phyloP scores from a whole-genome alignment of 2,888 invertebrate species.

The Idaea straminata region DNA sequence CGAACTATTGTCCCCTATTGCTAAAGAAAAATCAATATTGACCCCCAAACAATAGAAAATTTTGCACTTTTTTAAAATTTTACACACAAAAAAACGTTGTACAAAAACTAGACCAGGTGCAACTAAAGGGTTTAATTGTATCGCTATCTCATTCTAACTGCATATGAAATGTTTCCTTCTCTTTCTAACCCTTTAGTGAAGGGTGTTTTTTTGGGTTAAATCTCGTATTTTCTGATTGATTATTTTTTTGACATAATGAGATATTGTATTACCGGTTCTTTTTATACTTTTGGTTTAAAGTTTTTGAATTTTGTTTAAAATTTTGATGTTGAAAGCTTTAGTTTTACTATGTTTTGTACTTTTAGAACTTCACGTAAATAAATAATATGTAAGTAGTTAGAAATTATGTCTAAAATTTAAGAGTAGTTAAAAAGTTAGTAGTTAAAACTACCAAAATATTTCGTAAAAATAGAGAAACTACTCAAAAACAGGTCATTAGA shows the following conservation, averaged over 20 bases:
- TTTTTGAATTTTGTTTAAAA: slow-evolving; percentile 17
- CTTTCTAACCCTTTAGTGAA: slow-evolving; percentile 66
- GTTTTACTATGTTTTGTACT: slow-evolving; percentile 7
- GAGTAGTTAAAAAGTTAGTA: slow-evolving; percentile 8
- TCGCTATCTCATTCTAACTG: slow-evolving; percentile 41
- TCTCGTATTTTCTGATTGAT: slow-evolving; percentile 73
- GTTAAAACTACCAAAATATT: no score
- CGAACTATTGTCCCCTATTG: slow-evolving; percentile 68
- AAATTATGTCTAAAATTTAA: slow-evolving; percentile 9
- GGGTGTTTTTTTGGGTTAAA: slow-evolving; percentile 74
- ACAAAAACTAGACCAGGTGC: slow-evolving; percentile 68
- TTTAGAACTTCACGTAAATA: not conserved
- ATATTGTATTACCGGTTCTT: slow-evolving; percentile 68
- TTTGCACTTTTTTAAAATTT: slow-evolving; percentile 75
- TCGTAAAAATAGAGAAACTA: no score
- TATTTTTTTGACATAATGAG: slow-evolving; percentile 70
- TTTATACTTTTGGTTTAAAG: slow-evolving; percentile 32
- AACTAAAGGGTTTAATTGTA: slow-evolving; percentile 64
- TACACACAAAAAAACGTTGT: slow-evolving; percentile 52
- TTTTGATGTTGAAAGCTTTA: slow-evolving; percentile 7
- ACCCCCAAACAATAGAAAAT: slow-evolving; percentile 64
- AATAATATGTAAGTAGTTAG: slow-evolving; percentile 6
- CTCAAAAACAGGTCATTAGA: no score
- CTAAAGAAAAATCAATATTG: slow-evolving; percentile 75
- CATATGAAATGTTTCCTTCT: slow-evolving; percentile 38